Percentiles rank a stretch among this genome's conserved stretches.
These are phyloP conservation scores for Oxyura jamaicensis DNA, from an alignment of 2,113 vertebrate genomes.

Conservation along the genomic window DNA sequence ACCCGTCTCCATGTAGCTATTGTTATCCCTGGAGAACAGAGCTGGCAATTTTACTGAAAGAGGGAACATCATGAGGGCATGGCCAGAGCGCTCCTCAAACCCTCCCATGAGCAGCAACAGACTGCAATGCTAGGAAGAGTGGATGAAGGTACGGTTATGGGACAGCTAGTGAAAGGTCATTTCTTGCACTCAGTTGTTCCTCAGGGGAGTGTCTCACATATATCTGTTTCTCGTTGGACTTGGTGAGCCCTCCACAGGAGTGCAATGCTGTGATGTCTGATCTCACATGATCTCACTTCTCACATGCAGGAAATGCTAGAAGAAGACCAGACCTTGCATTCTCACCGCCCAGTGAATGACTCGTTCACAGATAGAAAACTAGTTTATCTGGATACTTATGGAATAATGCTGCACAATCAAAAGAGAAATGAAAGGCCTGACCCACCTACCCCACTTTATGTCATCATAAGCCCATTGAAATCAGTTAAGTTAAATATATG, in stretches of 20 bases:
- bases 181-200: neutral
- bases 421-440: conserved; percentile 10
- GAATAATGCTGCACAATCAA: neutral
- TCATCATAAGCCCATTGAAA: neutral
- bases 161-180: neutral
- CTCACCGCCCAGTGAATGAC: neutral
- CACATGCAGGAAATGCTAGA: neutral
- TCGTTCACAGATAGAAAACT: neutral
- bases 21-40: neutral
- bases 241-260: neutral
- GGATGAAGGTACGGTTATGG: neutral
- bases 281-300: neutral
- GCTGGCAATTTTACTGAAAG: neutral
- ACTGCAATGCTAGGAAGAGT: neutral
- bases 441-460: neutral
- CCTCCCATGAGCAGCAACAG: neutral
- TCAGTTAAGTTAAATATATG: conserved; percentile 2
- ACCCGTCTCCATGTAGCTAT: neutral
- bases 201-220: neutral
- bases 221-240: neutral
- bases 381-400: neutral
- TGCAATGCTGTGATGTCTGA: neutral
- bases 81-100: neutral
- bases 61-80: neutral
- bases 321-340: neutral